Evolutionary conservation across 2,113 vertebrate genomes (phyloP), one percentile per base, ranked within the genome.

Genomic region (Tichodroma muraria): DNA sequence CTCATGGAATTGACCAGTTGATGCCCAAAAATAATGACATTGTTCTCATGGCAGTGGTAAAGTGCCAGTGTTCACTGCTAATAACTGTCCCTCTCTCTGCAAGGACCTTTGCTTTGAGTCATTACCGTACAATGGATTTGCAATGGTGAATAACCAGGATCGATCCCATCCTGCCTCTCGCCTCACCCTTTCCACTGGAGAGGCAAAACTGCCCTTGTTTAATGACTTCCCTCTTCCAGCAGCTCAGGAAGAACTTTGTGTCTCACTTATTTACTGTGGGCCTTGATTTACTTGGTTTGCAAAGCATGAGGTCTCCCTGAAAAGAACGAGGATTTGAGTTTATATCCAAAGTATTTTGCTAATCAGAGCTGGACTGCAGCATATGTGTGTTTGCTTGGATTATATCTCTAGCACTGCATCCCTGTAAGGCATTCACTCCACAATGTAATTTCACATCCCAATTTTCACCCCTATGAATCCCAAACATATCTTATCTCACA

Each of bases 401-500:
- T 35, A 0, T 20, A 8, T 6, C 42, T 52, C 18, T 2, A 77
- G 42, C 44, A 24, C 45, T 33, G 25, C 33, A 52, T 24, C 21
- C 33, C 42, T 65, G 38, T 23, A 68, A 71, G 59, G 17, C 61
- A 21, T 47, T 60, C 28, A 20, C 40, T 69, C 57, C 53, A 42
- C 40, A 27, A 5, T 12, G 20, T 6, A 64, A 40, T 37, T 63
- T 33, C 50, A 25, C 0, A 0, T 27, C 16, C 73, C 37, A 27
- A 0, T 64, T 76, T 44, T 71, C 33, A 21, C 12, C 27, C 35
- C 23, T 11, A 0, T 21, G 38, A 87, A 53, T 47, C 23, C 59
- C 63, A 85, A 71, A 38, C 23, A 38, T 3, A 3, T 19, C 49
- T 71, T 50, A 59, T 52, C 20, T 94, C 54, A 28, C 28, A 28